Base-by-base conservation (phyloP, 2,888 invertebrate genomes). In the Cosmia pyralina region DNA sequence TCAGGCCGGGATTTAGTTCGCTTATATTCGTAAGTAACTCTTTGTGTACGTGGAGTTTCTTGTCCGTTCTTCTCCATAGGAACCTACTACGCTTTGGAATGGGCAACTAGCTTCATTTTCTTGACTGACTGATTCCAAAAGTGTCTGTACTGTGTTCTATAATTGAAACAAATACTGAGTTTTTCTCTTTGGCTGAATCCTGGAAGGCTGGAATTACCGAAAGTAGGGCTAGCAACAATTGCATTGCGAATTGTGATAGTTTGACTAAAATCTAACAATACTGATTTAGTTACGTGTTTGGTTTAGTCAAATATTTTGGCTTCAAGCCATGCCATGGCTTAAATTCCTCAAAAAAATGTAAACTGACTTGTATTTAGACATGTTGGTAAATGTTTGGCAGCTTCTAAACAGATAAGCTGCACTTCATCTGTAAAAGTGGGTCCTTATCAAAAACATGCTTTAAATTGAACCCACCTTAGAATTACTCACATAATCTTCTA, bases 401-500 rank as follows among this genome's bases (percentile, higher is more conserved):
- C n/a, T 55, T 74, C 50, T 64, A 22, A 64, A 80, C 59, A 79
- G 44, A n/a, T 60, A 55, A 55, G 72, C 28, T 13, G 53, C 19
- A 60, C 60, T 59, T 55, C 34, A 34, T 48, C 44, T 41, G 44
- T n/a, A 58, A 46, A n/a, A 60, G 34, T 48, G 44, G 17, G 34
- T 13, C 59, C 38, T 78, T 83, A 83, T 83, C 83, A 79, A 46
- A 57, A 80, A 58, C 28, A 41, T 50, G 46, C 17, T 58, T 73
- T 6, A 19, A 65, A 66, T 58, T 46, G 19, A 69, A 62, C 53
- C 52, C 64, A 77, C 82, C 48, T 64, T 13, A 53, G 38, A 68
- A 63, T 82, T 77, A 82, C 82, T 77, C 82, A 77, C 57, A 28
- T 62, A 63, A 69, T 82, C 60, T 50, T 69, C 63, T 64, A 82